These are phyloP conservation scores for Dryobates pubescens DNA, from an alignment of 2,797 vertebrate genomes.

Conservation along the genomic window DNA sequence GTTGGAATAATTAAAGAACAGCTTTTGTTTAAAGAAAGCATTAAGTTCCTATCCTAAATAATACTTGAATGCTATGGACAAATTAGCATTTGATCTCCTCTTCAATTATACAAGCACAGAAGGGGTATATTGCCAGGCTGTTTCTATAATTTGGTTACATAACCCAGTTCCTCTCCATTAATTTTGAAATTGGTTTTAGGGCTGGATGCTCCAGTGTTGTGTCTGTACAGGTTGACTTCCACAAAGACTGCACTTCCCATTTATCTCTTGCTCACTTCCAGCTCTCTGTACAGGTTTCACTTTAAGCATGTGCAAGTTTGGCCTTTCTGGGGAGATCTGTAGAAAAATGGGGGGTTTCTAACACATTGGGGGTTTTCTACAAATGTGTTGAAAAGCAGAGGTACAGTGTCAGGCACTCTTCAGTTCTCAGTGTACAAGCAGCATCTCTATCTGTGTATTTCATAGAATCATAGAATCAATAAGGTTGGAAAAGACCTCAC, in stretches of 20 bases:
- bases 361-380: not conserved
- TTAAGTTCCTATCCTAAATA: conserved; percentile 62
- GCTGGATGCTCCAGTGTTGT: not conserved
- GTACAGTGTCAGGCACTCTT: not conserved
- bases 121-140: conserved; percentile 19
- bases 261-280: conserved; percentile 12
- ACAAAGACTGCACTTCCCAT: not conserved
- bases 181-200: conserved; percentile 53
- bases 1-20: conserved; percentile 65
- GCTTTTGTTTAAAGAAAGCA: conserved; percentile 66
- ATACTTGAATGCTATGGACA: conserved; percentile 45
- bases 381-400: not conserved
- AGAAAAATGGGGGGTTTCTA: not conserved
- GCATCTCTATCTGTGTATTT: not conserved
- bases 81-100: conserved; percentile 68
- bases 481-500: too few relatives aligned
- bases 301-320: not conserved
- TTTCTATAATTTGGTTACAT: conserved; percentile 62
- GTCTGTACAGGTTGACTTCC: not conserved
- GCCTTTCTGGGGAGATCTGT: not conserved
- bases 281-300: not conserved
- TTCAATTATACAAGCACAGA: conserved; percentile 46
- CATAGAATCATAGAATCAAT: too few relatives aligned
- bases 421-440: not conserved
- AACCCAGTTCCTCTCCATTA: conserved; percentile 61